Conservation (phyloP, 2,113 vertebrate species). For the Psittacula cyanocephala region DNA sequence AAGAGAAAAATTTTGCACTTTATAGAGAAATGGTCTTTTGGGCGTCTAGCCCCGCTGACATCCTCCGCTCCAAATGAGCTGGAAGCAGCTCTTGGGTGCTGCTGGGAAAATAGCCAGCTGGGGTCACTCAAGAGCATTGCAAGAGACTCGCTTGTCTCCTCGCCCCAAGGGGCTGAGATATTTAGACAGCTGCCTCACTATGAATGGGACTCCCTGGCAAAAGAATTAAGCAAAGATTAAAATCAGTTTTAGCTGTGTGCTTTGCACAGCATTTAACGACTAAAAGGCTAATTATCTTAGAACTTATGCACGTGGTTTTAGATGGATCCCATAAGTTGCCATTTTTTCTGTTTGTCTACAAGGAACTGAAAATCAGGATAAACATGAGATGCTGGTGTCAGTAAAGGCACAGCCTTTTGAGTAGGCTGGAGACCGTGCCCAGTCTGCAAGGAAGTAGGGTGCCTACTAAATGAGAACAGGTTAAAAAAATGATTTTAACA, state of each 20-base stretch:
- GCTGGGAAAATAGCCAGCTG: not conserved
- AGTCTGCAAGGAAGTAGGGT: not conserved
- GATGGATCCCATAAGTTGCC: slow-evolving; percentile 13
- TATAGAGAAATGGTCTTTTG: not conserved
- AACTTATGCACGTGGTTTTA: slow-evolving; percentile 58
- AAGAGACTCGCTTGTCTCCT: not conserved
- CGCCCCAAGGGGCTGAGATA: slow-evolving; percentile 33
- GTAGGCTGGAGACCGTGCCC: not conserved
- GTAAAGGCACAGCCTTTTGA: not conserved
- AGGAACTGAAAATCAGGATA: not conserved
- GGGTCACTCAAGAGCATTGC: slow-evolving; percentile 25
- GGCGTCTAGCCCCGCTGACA: not conserved
- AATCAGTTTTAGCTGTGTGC: slow-evolving; percentile 62
- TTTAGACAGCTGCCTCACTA: slow-evolving; percentile 56
- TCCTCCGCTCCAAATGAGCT: not conserved
- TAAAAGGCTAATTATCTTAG: slow-evolving; percentile 55
- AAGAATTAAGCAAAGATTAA: slow-evolving; percentile 69
- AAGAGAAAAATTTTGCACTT: not conserved
- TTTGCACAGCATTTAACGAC: slow-evolving; percentile 57
- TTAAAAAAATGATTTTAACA: not conserved
- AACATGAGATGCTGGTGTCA: slow-evolving; percentile 3
- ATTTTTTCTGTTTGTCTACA: slow-evolving; percentile 17
- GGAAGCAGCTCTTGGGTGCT: not conserved
- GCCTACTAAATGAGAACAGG: not conserved
- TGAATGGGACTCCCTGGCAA: slow-evolving; percentile 59